A percentile compares a stretch with the other conserved stretches of the same genome.
These are phyloP conservation scores for Drusus annulatus DNA, from an alignment of 1,140 invertebrate genomes.

Conservation along the genomic window DNA sequence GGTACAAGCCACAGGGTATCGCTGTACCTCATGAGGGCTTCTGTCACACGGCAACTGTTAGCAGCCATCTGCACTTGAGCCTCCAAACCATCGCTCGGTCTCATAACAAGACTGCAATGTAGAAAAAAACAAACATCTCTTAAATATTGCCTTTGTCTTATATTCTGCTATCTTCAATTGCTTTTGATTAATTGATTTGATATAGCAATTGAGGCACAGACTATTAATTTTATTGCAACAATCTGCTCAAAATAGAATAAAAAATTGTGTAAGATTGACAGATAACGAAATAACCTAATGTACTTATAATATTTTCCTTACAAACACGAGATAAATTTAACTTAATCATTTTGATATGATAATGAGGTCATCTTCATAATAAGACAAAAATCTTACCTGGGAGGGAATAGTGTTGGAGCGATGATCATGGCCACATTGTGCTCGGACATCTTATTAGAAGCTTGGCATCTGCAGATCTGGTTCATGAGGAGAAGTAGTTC, in stretches of 20 bases:
- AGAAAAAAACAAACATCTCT: too few species aligned
- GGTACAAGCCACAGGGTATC: slow-evolving; percentile 87
- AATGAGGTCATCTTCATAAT: background rate
- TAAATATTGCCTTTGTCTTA: too few species aligned
- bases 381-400: slow-evolving; percentile 69
- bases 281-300: too few species aligned
- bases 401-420: slow-evolving; percentile 91
- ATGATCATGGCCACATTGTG: slow-evolving; percentile 95
- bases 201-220: too few species aligned
- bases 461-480: slow-evolving; percentile 79
- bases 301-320: too few species aligned
- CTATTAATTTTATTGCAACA: too few species aligned
- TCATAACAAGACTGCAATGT: slow-evolving; percentile 70
- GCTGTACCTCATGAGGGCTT: slow-evolving; percentile 81
- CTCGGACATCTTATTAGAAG: slow-evolving; percentile 89
- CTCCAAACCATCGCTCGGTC: slow-evolving; percentile 73
- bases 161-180: too few species aligned
- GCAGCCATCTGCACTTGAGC: slow-evolving; percentile 88
- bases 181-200: too few species aligned
- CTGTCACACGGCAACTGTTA: slow-evolving; percentile 85
- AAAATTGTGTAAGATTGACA: too few species aligned
- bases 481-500: slow-evolving; percentile 84
- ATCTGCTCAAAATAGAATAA: too few species aligned
- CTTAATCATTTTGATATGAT: too few species aligned
- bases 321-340: too few species aligned